Percentiles rank a stretch among this genome's conserved stretches.
Evolutionary conservation across 2,888 invertebrate species (phyloP).

Genomic region (Bembecia ichneumoniformis): DNA sequence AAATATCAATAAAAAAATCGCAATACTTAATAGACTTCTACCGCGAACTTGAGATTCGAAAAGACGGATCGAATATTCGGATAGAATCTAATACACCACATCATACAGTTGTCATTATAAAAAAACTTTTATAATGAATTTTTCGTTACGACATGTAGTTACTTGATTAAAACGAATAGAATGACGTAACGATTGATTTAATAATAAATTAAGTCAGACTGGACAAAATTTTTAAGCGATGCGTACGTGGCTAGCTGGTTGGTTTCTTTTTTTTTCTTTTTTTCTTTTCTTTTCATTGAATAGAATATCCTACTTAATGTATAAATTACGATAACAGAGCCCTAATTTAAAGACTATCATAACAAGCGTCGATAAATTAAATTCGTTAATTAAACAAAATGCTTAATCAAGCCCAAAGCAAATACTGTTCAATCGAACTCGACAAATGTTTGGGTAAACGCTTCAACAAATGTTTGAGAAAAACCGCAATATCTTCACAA

Average conservation of each 20-base stretch:
- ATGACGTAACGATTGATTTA: background rate
- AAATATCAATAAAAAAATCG: too few species aligned
- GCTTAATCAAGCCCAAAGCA: conserved; percentile 25
- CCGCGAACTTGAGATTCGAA: too few species aligned
- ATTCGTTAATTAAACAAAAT: conserved; percentile 26
- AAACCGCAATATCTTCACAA: too few species aligned
- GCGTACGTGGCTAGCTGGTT: background rate
- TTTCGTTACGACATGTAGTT: too few species aligned
- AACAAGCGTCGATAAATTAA: conserved; percentile 30
- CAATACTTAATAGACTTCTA: too few species aligned
- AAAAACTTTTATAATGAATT: too few species aligned
- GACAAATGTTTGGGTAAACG: too few species aligned
- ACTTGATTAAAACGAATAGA: too few species aligned
- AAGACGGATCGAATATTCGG: too few species aligned
- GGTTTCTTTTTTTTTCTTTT: background rate
- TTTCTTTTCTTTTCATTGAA: background rate
- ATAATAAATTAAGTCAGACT: background rate
- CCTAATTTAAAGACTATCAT: conserved; percentile 18
- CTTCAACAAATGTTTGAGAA: too few species aligned
- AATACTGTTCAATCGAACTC: background rate
- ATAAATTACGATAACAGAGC: background rate
- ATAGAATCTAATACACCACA: too few species aligned
- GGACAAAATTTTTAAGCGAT: background rate
- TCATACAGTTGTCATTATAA: too few species aligned
- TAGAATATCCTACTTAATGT: background rate